A percentile compares a stretch with the other conserved stretches of the same genome.
phyloP scores from a whole-genome alignment of 2,888 invertebrate genomes.

The Asteroscopus sphinx region DNA sequence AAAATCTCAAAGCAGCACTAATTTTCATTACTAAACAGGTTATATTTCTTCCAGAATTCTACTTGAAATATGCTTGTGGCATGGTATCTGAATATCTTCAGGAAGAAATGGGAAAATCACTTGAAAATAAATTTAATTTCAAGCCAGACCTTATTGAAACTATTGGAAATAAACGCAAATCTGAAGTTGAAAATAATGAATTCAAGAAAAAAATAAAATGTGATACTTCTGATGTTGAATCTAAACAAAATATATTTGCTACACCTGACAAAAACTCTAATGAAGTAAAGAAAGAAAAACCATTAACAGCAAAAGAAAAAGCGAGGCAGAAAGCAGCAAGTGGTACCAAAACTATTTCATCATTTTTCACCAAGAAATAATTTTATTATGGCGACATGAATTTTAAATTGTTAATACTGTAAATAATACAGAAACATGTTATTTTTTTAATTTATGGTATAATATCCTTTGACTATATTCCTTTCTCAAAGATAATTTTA shows the following conservation, averaged over 20 bases:
- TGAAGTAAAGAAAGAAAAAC: constrained; percentile 86
- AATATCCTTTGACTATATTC: too few species aligned
- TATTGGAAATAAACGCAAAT: constrained; percentile 89
- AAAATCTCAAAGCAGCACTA: too few species aligned
- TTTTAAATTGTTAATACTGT: background rate
- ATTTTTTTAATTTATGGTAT: background rate
- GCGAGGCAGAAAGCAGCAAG: constrained; percentile 93
- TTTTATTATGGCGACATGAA: background rate
- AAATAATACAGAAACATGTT: background rate
- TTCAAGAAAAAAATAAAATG: constrained; percentile 81
- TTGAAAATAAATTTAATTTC: constrained; percentile 91
- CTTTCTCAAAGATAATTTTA: too few species aligned
- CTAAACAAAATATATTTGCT: constrained; percentile 70
- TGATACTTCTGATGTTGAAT: constrained; percentile 73
- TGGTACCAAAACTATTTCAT: constrained; percentile 94
- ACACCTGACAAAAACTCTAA: constrained; percentile 71
- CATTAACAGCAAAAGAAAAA: constrained; percentile 92
- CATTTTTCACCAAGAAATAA: constrained; percentile 93
- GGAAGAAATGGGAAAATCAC: constrained; percentile 91
- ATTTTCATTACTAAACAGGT: too few species aligned
- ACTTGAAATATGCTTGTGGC: constrained; percentile 93
- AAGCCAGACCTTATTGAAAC: constrained; percentile 89
- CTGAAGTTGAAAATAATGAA: constrained; percentile 74
- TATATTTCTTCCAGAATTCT: constrained; percentile 86
- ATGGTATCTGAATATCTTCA: constrained; percentile 94